A percentile compares a stretch with the other conserved stretches of the same genome.
These are phyloP conservation scores for Periophthalmus magnuspinnatus DNA, from an alignment of 2,797 vertebrate species.

Conservation along the genomic window DNA sequence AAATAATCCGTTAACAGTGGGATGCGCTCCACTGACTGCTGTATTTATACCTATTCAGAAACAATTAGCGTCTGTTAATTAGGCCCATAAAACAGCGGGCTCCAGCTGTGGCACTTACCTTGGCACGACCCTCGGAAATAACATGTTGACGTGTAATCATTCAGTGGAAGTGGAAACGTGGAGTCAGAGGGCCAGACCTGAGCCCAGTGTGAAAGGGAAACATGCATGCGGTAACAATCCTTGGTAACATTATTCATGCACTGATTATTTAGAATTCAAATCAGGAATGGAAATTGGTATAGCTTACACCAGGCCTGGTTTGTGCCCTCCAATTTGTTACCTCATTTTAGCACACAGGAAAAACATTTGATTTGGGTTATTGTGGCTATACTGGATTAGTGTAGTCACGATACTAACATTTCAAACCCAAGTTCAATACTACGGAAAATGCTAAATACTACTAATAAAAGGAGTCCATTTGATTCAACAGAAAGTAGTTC, in stretches of 20 bases:
- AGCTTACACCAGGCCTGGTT: slow-evolving; percentile 18
- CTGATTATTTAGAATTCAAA: slow-evolving; percentile 48
- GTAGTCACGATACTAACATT: neutral
- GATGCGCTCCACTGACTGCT: slow-evolving; percentile 58
- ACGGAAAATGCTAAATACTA: neutral
- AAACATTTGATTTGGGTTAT: slow-evolving; percentile 7
- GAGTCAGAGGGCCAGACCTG: slow-evolving; percentile 52
- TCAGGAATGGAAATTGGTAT: slow-evolving; percentile 45
- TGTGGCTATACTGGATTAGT: neutral
- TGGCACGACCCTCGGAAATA: slow-evolving; percentile 62
- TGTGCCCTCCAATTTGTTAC: slow-evolving; percentile 39
- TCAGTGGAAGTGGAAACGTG: slow-evolving; percentile 59
- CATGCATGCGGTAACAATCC: slow-evolving; percentile 32
- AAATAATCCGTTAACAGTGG: slow-evolving; percentile 68
- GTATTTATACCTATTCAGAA: slow-evolving; percentile 68
- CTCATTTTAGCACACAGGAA: slow-evolving; percentile 21
- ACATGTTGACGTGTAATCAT: slow-evolving; percentile 63
- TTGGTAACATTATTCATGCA: slow-evolving; percentile 44
- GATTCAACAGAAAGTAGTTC: neutral
- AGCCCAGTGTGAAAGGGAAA: slow-evolving; percentile 51
- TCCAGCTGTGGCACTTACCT: slow-evolving; percentile 39
- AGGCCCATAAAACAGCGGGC: slow-evolving; percentile 55
- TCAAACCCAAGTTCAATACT: neutral
- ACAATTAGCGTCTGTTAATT: slow-evolving; percentile 70
- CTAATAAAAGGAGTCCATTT: neutral